Conservation (phyloP, 2,797 vertebrate species). For the Poeciliopsis infans region DNA sequence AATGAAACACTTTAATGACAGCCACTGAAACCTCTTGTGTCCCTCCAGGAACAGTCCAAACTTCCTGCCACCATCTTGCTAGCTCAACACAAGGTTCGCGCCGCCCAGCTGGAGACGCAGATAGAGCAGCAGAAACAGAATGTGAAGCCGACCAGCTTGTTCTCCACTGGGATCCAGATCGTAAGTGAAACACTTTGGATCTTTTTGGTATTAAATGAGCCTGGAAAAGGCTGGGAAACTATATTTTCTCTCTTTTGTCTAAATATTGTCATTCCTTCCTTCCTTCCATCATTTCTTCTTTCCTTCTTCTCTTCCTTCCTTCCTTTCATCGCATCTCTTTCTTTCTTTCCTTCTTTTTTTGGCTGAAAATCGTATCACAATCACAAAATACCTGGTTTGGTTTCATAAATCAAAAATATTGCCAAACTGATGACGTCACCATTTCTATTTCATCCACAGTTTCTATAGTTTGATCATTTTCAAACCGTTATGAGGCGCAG, state of each 20-base stretch:
- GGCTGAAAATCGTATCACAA: too few relatives aligned
- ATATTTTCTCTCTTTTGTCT: not conserved
- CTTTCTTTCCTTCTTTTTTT: too few relatives aligned
- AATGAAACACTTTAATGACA: constrained; percentile 14
- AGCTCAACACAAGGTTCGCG: constrained; percentile 94
- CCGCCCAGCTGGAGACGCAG: constrained; percentile 89
- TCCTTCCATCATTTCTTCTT: not conserved
- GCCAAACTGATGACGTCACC: too few relatives aligned
- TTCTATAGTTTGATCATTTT: too few relatives aligned
- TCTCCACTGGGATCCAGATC: constrained; percentile 97
- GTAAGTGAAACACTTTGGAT: constrained; percentile 76
- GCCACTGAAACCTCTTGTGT: constrained; percentile 28
- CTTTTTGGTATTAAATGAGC: not conserved
- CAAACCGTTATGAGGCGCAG: too few relatives aligned
- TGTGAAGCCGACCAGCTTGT: constrained; percentile 88
- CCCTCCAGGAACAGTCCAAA: constrained; percentile 89
- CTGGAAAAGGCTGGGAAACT: not conserved
- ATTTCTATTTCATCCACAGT: too few relatives aligned
- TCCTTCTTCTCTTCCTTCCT: too few relatives aligned
- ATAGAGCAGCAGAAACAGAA: constrained; percentile 91
- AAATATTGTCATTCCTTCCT: not conserved
- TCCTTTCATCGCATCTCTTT: too few relatives aligned
- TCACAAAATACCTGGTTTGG: too few relatives aligned
- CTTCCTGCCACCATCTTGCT: constrained; percentile 93
- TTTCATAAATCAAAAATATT: too few relatives aligned